phyloP scores from a whole-genome alignment of 2,113 vertebrate genomes.

The Amazona guildingii region DNA sequence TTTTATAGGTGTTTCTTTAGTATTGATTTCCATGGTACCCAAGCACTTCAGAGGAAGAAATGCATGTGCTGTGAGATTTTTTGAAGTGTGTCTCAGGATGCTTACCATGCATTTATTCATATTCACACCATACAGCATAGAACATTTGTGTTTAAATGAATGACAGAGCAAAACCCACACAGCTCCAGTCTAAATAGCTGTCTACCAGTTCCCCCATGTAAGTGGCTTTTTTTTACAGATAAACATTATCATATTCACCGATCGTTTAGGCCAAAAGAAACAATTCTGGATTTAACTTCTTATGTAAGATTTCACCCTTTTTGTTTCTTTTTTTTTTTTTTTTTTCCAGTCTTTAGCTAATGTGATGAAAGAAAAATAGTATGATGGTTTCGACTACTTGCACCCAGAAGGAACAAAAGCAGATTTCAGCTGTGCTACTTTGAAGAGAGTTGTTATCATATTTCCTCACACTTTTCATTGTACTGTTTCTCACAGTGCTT shows the following conservation, averaged over 20 bases:
- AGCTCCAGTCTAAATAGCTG: not conserved
- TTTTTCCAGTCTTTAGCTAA: not conserved
- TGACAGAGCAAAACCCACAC: not conserved
- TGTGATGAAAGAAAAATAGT: not conserved
- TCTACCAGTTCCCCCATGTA: not conserved
- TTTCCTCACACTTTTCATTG: not conserved
- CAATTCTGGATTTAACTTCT: not conserved
- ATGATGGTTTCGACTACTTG: not conserved
- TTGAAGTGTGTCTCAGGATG: not conserved
- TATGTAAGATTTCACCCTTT: not conserved
- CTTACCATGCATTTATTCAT: not conserved
- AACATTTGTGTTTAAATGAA: constrained; percentile 5
- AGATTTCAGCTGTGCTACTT: not conserved
- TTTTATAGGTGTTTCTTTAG: not conserved
- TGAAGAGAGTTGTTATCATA: not conserved
- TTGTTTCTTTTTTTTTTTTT: not conserved
- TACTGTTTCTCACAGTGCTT: not conserved
- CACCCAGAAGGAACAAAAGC: not conserved
- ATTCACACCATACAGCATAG: not conserved
- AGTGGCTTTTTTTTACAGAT: not conserved
- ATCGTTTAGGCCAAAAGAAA: not conserved
- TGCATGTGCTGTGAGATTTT: not conserved
- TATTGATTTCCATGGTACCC: not conserved
- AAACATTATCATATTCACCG: not conserved
- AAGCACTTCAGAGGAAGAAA: not conserved